Percentiles rank a stretch among this genome's conserved stretches.
phyloP scores from a whole-genome alignment of 2,113 vertebrate genomes.

The Falcunculus frontatus region DNA sequence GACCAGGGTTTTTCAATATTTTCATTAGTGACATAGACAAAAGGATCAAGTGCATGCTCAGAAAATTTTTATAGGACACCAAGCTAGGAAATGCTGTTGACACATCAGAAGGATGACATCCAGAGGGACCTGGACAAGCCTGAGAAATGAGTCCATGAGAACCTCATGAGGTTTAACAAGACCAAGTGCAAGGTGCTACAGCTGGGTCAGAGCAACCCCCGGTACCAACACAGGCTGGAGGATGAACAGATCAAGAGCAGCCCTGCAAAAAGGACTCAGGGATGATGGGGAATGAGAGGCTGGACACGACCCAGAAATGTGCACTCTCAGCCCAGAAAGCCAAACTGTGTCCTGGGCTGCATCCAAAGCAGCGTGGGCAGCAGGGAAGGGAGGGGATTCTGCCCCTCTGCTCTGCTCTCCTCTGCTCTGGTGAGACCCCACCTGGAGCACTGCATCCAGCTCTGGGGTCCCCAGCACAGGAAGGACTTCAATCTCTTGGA shows the following conservation, averaged over 20 bases:
- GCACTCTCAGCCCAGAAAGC: neutral
- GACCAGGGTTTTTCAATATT: neutral
- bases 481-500: neutral
- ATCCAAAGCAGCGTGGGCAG: neutral
- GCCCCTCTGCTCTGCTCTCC: neutral
- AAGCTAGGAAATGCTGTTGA: neutral
- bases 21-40: neutral
- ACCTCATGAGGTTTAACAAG: neutral
- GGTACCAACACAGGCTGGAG: neutral
- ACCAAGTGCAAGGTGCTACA: neutral
- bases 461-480: neutral
- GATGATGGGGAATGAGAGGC: neutral
- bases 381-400: neutral
- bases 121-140: neutral
- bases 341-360: neutral
- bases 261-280: no score
- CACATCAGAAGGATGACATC: neutral
- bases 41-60: neutral
- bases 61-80: neutral
- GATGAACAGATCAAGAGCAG: neutral
- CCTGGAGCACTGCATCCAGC: neutral
- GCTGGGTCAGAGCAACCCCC: accelerated
- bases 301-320: neutral
- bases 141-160: neutral
- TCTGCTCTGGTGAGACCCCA: neutral